These are phyloP conservation scores for Rambutsinella grinnellia DNA, from an alignment of 2,888 invertebrate species.

Conservation along the genomic window DNA sequence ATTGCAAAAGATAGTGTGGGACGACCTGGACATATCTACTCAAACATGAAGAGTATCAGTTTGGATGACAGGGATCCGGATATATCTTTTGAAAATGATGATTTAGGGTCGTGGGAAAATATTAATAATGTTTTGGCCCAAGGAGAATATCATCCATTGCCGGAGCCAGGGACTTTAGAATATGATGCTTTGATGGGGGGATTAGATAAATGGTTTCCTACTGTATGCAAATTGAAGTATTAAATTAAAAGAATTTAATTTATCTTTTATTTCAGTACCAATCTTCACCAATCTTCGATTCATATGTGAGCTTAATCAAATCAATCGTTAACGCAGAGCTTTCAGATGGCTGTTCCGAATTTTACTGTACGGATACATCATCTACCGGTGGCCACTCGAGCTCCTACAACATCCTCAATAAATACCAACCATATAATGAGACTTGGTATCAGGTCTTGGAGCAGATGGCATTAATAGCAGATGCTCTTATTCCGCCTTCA, in stretches of 20 bases:
- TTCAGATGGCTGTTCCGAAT: background rate
- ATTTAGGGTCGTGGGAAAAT: constrained; percentile 4
- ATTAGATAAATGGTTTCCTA: background rate
- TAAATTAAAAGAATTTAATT: background rate
- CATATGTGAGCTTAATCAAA: constrained; percentile 1
- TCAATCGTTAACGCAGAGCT: background rate
- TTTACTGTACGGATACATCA: background rate
- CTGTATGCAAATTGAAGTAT: background rate
- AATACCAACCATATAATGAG: background rate
- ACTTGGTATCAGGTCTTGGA: background rate
- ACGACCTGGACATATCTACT: no score
- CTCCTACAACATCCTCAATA: background rate
- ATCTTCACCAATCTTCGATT: constrained; percentile 1
- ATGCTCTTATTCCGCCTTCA: background rate
- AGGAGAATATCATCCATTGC: background rate
- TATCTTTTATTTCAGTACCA: background rate
- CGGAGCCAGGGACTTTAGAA: constrained; percentile 1
- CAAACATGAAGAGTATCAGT: no score
- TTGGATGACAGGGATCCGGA: background rate
- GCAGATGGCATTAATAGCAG: background rate
- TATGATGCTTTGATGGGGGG: constrained; percentile 8
- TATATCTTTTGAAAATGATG: background rate
- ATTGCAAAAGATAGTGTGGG: no score
- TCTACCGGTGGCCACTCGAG: background rate
- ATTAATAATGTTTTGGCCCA: background rate